phyloP scores from a whole-genome alignment of 2,797 vertebrate species.

The Argentina silus region DNA sequence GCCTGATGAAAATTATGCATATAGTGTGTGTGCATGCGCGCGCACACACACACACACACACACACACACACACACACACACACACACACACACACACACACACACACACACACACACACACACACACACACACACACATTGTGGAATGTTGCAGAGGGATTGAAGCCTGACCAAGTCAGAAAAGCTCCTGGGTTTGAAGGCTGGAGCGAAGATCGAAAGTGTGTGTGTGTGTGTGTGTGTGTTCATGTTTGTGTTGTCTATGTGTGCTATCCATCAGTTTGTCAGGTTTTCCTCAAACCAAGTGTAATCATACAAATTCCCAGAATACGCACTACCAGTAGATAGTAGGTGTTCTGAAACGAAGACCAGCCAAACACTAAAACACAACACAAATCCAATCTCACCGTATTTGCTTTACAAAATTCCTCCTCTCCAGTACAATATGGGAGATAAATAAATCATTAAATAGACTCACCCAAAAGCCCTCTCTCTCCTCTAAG shows the following conservation, averaged over 20 bases:
- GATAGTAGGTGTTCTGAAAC: too few species aligned
- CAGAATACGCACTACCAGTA: too few species aligned
- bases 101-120: too few species aligned
- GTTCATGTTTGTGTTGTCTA: background rate
- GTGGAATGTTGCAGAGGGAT: background rate
- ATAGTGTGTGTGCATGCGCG: too few species aligned
- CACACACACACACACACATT: background rate
- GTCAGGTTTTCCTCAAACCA: background rate
- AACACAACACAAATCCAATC: too few species aligned
- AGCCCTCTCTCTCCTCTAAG: constrained; percentile 30
- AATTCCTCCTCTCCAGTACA: too few species aligned
- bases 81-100: constrained; percentile 23
- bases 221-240: too few species aligned
- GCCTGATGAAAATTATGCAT: constrained; percentile 1
- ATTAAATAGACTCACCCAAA: constrained; percentile 6
- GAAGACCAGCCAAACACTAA: too few species aligned
- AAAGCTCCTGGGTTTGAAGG: background rate
- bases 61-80: too few species aligned
- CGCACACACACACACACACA: constrained; percentile 21
- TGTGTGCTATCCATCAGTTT: background rate
- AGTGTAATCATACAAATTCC: too few species aligned
- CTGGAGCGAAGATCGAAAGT: background rate
- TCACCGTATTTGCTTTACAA: too few species aligned
- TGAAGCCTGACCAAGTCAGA: background rate
- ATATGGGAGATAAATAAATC: background rate